Base-by-base conservation (phyloP, 1,140 invertebrate species). In the Neoseiulus cucumeris region DNA sequence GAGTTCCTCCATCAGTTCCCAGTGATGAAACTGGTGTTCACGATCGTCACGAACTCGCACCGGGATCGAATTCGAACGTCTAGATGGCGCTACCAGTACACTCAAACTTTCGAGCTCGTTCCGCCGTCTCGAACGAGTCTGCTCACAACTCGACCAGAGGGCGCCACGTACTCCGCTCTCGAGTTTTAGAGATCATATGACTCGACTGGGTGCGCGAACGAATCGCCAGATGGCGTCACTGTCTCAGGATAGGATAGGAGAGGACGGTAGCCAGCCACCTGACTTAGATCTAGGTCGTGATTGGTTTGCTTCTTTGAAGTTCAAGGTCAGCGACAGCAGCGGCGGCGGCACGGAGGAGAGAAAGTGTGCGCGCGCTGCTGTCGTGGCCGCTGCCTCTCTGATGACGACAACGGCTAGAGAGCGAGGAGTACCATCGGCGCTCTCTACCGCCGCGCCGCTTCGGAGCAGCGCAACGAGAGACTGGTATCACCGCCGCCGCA, bases 41-140 rank as follows among this genome's bases (percentile, higher is more conserved):
- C 33, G 33, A 39, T 9, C 33, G 66, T 39, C 33, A 71, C 73
- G 42, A 69, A 66, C 68, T 55, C 28, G 51, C 44, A 55, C 66
- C 65, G 65, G 45, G 64, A 64, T 55, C 30, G 33, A 59, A 59
- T 59, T 59, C 51, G 51, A 59, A 59, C 51, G 33, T 20, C 14
- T 33, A 59, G 51, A 59, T 25, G 51, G 51, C 51, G 51, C 51
- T 59, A 33, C 25, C 2, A 7, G 45, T 59, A 17, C 33, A n/a
- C n/a, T n/a, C n/a, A n/a, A n/a, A n/a, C n/a, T n/a, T n/a, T 39
- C 33, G 33, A 9, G 33, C 4, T 4, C 4, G 33, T 39, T 9
- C 33, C 33, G 33, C n/a, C n/a, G 9, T 4, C 33, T 59, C 51
- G 51, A 20, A 18, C 4, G 14, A 59, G 51, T 20, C 33, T 59